phyloP scores from a whole-genome alignment of 2,888 invertebrate genomes.

The Lutraria lutraria region DNA sequence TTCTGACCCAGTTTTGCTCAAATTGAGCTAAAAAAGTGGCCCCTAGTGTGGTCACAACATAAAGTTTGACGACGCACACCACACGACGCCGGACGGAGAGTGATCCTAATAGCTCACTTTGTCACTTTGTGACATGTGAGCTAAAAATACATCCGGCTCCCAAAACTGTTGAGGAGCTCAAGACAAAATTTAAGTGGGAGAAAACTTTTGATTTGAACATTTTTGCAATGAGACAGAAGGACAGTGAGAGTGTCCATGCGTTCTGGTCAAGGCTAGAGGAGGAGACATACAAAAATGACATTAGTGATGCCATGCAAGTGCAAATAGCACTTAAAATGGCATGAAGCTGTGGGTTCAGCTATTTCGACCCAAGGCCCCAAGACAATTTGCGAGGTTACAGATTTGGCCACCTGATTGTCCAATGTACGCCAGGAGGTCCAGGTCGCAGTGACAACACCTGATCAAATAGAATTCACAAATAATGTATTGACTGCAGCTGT shows the following conservation, averaged over 20 bases:
- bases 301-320: constrained; percentile 33
- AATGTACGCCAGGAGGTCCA: background rate
- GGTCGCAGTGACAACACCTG: background rate
- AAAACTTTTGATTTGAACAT: constrained; percentile 17
- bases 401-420: constrained; percentile 5
- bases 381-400: constrained; percentile 19
- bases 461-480: constrained; percentile 17
- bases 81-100: no score
- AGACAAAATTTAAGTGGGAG: background rate
- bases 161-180: background rate
- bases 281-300: constrained; percentile 29
- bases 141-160: no score
- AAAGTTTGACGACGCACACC: no score
- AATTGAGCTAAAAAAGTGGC: no score
- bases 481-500: constrained; percentile 47
- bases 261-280: constrained; percentile 22
- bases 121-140: no score
- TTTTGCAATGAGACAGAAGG: constrained; percentile 27
- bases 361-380: constrained; percentile 47
- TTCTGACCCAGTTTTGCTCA: no score
- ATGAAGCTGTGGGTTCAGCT: constrained; percentile 32
- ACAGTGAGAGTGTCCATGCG: constrained; percentile 17
- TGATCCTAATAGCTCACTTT: no score
- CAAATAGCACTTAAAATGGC: constrained; percentile 49
- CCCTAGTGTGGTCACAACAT: no score